phyloP scores from a whole-genome alignment of 2,888 invertebrate genomes.

The Aporophyla lueneburgensis region DNA sequence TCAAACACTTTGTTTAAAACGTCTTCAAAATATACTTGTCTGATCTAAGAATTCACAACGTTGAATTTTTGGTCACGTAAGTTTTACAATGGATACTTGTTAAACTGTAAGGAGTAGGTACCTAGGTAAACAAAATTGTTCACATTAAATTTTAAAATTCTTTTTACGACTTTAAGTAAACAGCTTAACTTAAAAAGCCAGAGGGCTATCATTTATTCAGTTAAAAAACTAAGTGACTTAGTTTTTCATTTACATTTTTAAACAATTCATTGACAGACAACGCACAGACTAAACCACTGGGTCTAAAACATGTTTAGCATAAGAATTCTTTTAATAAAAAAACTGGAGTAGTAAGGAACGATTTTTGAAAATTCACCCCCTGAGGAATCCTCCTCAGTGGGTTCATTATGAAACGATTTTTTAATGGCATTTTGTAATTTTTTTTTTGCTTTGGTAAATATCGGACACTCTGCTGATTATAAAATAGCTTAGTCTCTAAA shows the following conservation, averaged over 20 bases:
- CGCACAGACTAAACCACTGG: background rate
- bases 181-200: background rate
- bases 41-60: conserved; percentile 4
- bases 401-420: no score
- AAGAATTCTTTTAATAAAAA: background rate
- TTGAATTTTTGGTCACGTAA: conserved; percentile 9
- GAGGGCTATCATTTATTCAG: background rate
- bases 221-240: background rate
- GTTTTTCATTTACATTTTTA: background rate
- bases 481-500: background rate
- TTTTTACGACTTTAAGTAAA: background rate
- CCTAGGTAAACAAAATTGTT: background rate
- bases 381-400: background rate
- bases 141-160: background rate
- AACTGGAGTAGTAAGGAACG: background rate
- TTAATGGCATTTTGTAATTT: background rate
- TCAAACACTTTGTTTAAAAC: conserved; percentile 14
- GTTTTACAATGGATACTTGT: background rate
- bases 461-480: background rate
- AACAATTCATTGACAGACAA: background rate
- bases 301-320: background rate
- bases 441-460: background rate
- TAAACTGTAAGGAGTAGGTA: background rate
- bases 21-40: conserved; percentile 15
- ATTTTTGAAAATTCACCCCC: background rate